These are phyloP conservation scores for Monopis laevigella DNA, from an alignment of 2,888 invertebrate genomes.

Conservation along the genomic window DNA sequence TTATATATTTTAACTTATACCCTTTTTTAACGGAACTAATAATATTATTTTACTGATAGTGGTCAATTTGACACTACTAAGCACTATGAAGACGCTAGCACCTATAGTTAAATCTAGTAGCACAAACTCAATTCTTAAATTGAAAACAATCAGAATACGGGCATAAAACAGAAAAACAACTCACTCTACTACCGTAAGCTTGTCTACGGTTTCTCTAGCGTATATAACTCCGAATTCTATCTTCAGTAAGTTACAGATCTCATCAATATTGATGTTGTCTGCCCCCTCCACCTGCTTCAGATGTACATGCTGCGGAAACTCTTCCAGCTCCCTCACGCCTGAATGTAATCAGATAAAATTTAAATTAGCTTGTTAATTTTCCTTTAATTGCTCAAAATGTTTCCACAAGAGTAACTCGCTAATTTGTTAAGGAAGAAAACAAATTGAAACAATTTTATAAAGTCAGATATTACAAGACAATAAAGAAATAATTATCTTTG, in stretches of 20 bases:
- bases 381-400: background rate
- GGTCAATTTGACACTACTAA: too few relatives aligned
- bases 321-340: constrained; percentile 26
- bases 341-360: background rate
- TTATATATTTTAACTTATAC: too few relatives aligned
- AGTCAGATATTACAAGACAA: constrained; percentile 4
- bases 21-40: too few relatives aligned
- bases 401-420: background rate
- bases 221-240: constrained; percentile 22
- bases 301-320: constrained; percentile 18
- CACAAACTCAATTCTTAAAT: too few relatives aligned
- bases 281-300: constrained; percentile 22
- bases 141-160: too few relatives aligned
- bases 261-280: constrained; percentile 25
- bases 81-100: too few relatives aligned
- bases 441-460: background rate
- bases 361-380: background rate
- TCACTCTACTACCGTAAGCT: constrained; percentile 33
- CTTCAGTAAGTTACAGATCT: constrained; percentile 26
- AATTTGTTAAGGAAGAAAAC: background rate
- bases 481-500: constrained; percentile 5
- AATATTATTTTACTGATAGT: too few relatives aligned
- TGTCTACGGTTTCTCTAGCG: constrained; percentile 23
- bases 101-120: too few relatives aligned
- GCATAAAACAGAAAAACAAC: constrained; percentile 14